phyloP scores from a whole-genome alignment of 2,888 invertebrate species.

The Agrenia bidenticulata region DNA sequence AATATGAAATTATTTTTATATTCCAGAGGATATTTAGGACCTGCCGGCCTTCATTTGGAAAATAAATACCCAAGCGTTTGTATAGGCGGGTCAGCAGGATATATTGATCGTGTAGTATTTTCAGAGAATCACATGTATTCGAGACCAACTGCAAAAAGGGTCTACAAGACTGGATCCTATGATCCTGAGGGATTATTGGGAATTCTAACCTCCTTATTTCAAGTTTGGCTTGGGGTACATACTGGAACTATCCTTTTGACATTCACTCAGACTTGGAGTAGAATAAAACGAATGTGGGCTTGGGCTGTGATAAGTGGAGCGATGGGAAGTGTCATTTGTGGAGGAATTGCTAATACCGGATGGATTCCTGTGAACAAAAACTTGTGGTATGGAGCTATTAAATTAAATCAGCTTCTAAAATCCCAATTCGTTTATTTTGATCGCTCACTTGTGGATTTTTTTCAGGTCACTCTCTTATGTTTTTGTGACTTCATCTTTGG shows the following conservation, averaged over 20 bases:
- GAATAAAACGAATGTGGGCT: slow-evolving; percentile 62
- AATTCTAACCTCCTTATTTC: slow-evolving; percentile 66
- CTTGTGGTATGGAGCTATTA: slow-evolving; percentile 62
- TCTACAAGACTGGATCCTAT: slow-evolving; percentile 62
- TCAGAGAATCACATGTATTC: slow-evolving; percentile 76
- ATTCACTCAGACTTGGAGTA: slow-evolving; percentile 65
- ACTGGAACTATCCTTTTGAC: slow-evolving; percentile 74
- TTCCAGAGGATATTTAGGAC: slow-evolving; percentile 79
- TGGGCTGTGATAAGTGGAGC: slow-evolving; percentile 61
- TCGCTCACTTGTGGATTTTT: slow-evolving; percentile 54
- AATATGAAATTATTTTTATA: slow-evolving; percentile 7
- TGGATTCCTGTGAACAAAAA: slow-evolving; percentile 79
- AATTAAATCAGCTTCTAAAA: neutral
- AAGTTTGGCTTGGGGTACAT: slow-evolving; percentile 72
- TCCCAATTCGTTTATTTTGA: neutral
- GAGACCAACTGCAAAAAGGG: slow-evolving; percentile 65
- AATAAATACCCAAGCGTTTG: slow-evolving; percentile 62
- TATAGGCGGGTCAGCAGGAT: slow-evolving; percentile 85
- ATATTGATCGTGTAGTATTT: slow-evolving; percentile 74
- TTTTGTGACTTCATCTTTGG: slow-evolving; percentile 17
- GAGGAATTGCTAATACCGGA: slow-evolving; percentile 30
- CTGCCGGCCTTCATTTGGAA: slow-evolving; percentile 77
- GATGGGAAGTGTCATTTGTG: slow-evolving; percentile 27
- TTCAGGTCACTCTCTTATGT: slow-evolving; percentile 54
- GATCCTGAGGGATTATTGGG: slow-evolving; percentile 81